phyloP scores from a whole-genome alignment of 2,888 invertebrate genomes.

The Antheraea assamensis region DNA sequence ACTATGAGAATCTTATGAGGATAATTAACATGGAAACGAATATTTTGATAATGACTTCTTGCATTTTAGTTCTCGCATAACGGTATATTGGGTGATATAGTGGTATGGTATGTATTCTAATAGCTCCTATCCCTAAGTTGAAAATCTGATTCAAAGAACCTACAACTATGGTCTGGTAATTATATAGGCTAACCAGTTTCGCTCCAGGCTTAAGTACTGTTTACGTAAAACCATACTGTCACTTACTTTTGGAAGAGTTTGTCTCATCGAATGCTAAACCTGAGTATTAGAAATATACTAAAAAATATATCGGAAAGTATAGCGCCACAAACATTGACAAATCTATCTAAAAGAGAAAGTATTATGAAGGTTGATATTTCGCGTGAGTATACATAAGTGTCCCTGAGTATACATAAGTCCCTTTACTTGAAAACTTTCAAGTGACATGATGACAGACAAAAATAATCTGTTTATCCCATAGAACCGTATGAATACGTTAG shows the following conservation, averaged over 20 bases:
- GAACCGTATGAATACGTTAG: too few species aligned
- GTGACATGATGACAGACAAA: too few species aligned
- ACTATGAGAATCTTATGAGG: not conserved
- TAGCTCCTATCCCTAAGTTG: not conserved
- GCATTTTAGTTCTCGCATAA: too few species aligned
- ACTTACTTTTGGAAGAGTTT: not conserved
- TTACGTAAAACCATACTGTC: not conserved
- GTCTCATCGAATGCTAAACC: not conserved
- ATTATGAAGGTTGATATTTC: too few species aligned
- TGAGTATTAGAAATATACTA: too few species aligned
- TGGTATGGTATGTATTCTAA: not conserved
- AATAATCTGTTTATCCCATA: too few species aligned
- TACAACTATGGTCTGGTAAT: not conserved
- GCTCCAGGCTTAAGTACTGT: not conserved
- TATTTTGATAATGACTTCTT: not conserved
- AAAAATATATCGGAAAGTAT: too few species aligned
- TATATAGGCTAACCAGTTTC: not conserved
- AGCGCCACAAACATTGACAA: too few species aligned
- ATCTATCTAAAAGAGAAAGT: too few species aligned
- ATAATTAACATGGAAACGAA: not conserved
- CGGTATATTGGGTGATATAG: not conserved
- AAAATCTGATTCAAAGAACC: not conserved
- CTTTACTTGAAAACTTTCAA: too few species aligned
- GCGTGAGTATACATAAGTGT: too few species aligned
- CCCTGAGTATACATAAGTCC: too few species aligned